A percentile compares a stretch with the other conserved stretches of the same genome.
These are phyloP conservation scores for Pholis gunnellus DNA, from an alignment of 2,113 vertebrate genomes.

Conservation along the genomic window DNA sequence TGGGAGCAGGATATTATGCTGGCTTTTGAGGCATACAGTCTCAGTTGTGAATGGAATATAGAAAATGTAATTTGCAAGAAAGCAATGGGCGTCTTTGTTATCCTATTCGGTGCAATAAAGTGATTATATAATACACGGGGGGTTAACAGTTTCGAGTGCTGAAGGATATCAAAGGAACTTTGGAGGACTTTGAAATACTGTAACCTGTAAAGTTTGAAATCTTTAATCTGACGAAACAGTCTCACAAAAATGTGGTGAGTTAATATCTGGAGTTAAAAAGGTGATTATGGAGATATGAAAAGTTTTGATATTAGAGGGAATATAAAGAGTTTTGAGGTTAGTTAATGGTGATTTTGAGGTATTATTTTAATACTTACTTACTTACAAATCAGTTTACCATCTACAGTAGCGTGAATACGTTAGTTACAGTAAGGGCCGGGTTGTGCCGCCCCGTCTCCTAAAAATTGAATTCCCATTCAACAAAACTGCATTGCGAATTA, in stretches of 20 bases:
- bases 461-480: too few species aligned
- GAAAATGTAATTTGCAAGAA: neutral
- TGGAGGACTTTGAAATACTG: neutral
- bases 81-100: constrained; percentile 5
- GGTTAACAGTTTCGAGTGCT: neutral
- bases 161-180: neutral
- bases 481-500: too few species aligned
- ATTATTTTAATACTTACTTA: too few species aligned
- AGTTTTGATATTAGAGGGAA: neutral
- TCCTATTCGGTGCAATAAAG: neutral
- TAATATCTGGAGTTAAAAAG: neutral
- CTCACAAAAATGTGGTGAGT: neutral
- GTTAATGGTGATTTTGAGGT: neutral
- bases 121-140: constrained; percentile 7
- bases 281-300: neutral
- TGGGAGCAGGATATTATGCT: constrained; percentile 5
- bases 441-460: too few species aligned
- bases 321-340: neutral
- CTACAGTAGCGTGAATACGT: neutral
- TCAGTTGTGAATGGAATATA: constrained; percentile 21
- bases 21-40: neutral
- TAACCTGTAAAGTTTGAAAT: neutral
- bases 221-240: neutral
- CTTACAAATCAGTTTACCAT: neutral
- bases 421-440: neutral